A percentile compares a stretch with the other conserved stretches of the same genome.
These are phyloP conservation scores for Cephus runcator DNA, from an alignment of 2,888 invertebrate genomes.

Conservation along the genomic window DNA sequence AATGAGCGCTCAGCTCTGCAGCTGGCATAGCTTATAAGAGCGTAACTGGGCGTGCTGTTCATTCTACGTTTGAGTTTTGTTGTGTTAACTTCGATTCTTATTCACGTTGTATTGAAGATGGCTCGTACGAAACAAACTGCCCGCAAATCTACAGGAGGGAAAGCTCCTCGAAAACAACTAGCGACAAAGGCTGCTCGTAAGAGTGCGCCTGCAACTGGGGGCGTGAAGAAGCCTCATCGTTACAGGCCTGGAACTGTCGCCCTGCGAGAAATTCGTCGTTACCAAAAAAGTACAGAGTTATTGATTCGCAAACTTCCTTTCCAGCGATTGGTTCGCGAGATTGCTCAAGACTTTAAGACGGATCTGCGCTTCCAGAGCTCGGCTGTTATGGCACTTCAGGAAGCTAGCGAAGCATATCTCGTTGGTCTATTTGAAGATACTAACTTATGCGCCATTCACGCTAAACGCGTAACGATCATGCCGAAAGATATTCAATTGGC, in stretches of 20 bases:
- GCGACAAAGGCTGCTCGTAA: slow-evolving; percentile 79
- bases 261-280: slow-evolving; percentile 76
- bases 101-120: slow-evolving; percentile 61
- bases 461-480: slow-evolving; percentile 76
- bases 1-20: background rate
- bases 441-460: slow-evolving; percentile 83
- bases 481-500: slow-evolving; percentile 73
- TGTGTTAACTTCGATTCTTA: background rate
- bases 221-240: slow-evolving; percentile 79
- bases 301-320: slow-evolving; percentile 79
- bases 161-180: slow-evolving; percentile 77
- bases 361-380: slow-evolving; percentile 78
- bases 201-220: slow-evolving; percentile 77
- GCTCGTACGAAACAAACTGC: slow-evolving; percentile 82
- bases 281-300: slow-evolving; percentile 80
- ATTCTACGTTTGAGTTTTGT: background rate
- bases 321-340: slow-evolving; percentile 78
- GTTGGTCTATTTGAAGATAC: slow-evolving; percentile 81
- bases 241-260: slow-evolving; percentile 78
- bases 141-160: slow-evolving; percentile 78
- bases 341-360: slow-evolving; percentile 80
- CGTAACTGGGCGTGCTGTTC: background rate
- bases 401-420: slow-evolving; percentile 72
- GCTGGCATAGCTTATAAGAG: background rate
- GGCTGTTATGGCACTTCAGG: slow-evolving; percentile 77